These are phyloP conservation scores for Perdita meconis DNA, from an alignment of 2,888 invertebrate genomes.

Conservation along the genomic window DNA sequence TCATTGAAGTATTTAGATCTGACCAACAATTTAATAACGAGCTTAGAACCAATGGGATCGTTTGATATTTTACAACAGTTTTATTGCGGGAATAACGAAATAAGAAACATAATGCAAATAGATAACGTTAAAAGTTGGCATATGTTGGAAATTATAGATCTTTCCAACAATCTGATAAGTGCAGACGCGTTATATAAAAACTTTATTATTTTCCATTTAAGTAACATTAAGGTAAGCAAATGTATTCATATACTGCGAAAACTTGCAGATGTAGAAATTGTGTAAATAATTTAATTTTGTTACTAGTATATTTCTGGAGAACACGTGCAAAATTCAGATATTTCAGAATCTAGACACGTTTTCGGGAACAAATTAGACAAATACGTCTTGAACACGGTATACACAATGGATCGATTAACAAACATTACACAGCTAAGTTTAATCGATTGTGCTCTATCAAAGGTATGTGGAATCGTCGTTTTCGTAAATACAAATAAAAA, in stretches of 20 bases:
- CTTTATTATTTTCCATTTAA: slow-evolving; percentile 62
- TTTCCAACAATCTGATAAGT: slow-evolving; percentile 55
- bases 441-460: slow-evolving; percentile 61
- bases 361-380: slow-evolving; percentile 63
- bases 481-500: not conserved
- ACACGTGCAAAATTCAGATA: slow-evolving; percentile 41
- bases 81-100: slow-evolving; percentile 65
- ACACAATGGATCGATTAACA: slow-evolving; percentile 39
- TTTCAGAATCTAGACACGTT: slow-evolving; percentile 49
- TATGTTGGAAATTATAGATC: slow-evolving; percentile 57
- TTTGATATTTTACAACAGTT: slow-evolving; percentile 60
- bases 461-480: slow-evolving; percentile 60
- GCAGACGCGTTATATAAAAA: slow-evolving; percentile 45
- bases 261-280: not conserved
- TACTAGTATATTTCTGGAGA: slow-evolving; percentile 61
- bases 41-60: slow-evolving; percentile 53
- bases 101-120: slow-evolving; percentile 53
- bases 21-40: slow-evolving; percentile 63
- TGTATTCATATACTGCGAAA: not conserved
- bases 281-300: slow-evolving; percentile 13
- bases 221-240: slow-evolving; percentile 50
- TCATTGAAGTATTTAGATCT: slow-evolving; percentile 59
- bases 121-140: slow-evolving; percentile 63
- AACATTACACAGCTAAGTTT: slow-evolving; percentile 66
- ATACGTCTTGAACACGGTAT: slow-evolving; percentile 53